Percentiles rank a stretch among this genome's conserved stretches.
Conservation (phyloP, 2,888 invertebrate species). For the Erpobdella octoculata region DNA sequence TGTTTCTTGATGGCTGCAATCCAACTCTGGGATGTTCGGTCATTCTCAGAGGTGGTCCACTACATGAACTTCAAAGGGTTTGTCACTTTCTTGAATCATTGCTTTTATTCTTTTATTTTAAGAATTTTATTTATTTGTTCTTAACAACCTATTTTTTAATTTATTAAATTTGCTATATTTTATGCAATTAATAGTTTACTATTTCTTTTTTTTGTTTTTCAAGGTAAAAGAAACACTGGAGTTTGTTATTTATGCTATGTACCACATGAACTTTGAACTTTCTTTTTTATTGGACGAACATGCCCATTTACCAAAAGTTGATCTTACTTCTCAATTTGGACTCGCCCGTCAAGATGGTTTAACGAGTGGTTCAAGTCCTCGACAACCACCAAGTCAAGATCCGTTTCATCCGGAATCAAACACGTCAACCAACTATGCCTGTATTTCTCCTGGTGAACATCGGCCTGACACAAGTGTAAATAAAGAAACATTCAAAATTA, state of each 20-base stretch:
- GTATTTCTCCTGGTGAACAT: background rate
- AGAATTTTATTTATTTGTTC: conserved; percentile 61
- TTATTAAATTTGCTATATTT: background rate
- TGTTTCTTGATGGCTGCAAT: conserved; percentile 86
- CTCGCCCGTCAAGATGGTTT: too few species aligned
- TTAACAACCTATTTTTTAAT: background rate
- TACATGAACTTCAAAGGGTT: conserved; percentile 64
- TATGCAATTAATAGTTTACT: background rate
- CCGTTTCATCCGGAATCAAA: background rate
- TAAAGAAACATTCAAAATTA: too few species aligned
- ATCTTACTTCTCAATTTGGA: background rate
- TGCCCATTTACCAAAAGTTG: conserved; percentile 61
- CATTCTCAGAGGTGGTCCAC: conserved; percentile 68
- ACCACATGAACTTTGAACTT: conserved; percentile 85
- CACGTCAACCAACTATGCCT: background rate
- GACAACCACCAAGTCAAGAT: background rate
- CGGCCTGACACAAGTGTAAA: background rate
- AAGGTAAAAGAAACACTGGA: conserved; percentile 9
- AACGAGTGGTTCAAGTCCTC: background rate
- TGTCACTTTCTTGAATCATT: background rate
- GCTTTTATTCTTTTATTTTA: conserved; percentile 42
- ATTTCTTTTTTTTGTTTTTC: too few species aligned
- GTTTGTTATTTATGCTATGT: conserved; percentile 71
- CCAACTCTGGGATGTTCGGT: conserved; percentile 79
- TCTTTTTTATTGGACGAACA: conserved; percentile 82